Evolutionary conservation across 1,140 invertebrate genomes (phyloP), one percentile per base, ranked within the genome.

Genomic region (Gryon sp.): DNA sequence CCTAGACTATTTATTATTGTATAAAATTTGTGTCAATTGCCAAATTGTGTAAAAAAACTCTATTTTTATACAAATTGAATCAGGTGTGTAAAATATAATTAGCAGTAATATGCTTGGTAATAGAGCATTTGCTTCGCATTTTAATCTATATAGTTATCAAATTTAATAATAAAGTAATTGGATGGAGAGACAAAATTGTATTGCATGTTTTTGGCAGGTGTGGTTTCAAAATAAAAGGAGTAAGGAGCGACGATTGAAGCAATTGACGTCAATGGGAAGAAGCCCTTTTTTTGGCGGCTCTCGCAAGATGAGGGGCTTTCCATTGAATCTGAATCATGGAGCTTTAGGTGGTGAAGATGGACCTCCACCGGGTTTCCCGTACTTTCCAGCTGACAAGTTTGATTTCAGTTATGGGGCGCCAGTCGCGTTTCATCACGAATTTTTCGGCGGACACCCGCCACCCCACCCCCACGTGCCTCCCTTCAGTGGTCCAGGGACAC

Each of bases 171-270:
- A 43, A 7, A 50, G 69, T 46, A 50, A 65, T 26, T 59, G 52
- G 38, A 74, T 65, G 62, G 73, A 76, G 69, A 72, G 66, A 77
- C 66, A 65, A 53, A 70, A 28, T 72, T 45, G 9, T 52, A 38
- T 77, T 66, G 65, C 60, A 53, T 78, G 62, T 69, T 69, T 73
- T 73, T 74, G 52, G 26, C 91, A 99, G 98, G 98, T 99, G 57
- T 99, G 98, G 98, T 99, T 99, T 90, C 98, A 99, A 91, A 99
- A 99, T 90, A 99, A 99, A 83, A 91, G 98, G 66, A 98, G 98
- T 79, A 99, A 99, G 90, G 97, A 98, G 90, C 91, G 98, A 66
- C 93, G 98, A 76, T 92, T 98, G 83, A 96, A 97, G 84, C 95
- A 97, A 84, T 91, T 97, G 77, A 96, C 95, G 48, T 96, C 95